These are phyloP conservation scores for Stomatorhinus walkeri DNA, from an alignment of 2,797 vertebrate species.

Conservation along the genomic window DNA sequence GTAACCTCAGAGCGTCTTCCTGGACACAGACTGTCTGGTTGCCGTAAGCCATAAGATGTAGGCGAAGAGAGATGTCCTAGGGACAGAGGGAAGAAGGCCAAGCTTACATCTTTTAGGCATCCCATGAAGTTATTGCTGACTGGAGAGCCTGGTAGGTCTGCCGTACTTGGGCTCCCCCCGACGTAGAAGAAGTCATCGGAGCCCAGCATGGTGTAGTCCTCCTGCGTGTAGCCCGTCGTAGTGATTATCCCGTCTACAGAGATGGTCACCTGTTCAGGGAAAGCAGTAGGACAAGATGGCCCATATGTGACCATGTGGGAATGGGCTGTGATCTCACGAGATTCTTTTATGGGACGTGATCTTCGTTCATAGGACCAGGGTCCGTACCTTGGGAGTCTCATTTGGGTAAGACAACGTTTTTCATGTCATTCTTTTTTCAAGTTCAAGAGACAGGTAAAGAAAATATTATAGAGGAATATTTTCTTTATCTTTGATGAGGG, in stretches of 20 bases:
- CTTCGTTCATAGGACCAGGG: conserved; percentile 27
- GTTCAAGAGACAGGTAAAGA: conserved; percentile 73
- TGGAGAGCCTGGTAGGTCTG: conserved; percentile 93
- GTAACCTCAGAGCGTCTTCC: neutral
- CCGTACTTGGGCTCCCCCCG: conserved; percentile 95
- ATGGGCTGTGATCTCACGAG: conserved; percentile 21
- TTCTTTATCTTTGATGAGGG: conserved; percentile 76
- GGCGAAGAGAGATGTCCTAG: neutral
- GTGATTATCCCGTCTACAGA: conserved; percentile 98
- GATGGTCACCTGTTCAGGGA: conserved; percentile 91
- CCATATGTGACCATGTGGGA: conserved; percentile 3
- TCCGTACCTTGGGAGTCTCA: conserved; percentile 45
- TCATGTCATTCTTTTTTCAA: conserved; percentile 43
- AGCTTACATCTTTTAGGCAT: conserved; percentile 93
- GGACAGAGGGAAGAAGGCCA: neutral
- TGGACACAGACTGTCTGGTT: neutral
- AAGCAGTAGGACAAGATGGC: conserved; percentile 67
- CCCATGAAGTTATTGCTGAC: conserved; percentile 99
- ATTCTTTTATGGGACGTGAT: conserved; percentile 27
- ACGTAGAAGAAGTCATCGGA: conserved; percentile 99
- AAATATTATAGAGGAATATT: conserved; percentile 69
- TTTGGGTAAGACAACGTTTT: conserved; percentile 57
- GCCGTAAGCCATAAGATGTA: neutral
- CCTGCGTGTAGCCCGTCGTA: conserved; percentile 97
- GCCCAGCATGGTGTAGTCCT: conserved; percentile 99